Base-by-base conservation (phyloP, 2,888 invertebrate genomes). In the Pandemis cinnamomeana region DNA sequence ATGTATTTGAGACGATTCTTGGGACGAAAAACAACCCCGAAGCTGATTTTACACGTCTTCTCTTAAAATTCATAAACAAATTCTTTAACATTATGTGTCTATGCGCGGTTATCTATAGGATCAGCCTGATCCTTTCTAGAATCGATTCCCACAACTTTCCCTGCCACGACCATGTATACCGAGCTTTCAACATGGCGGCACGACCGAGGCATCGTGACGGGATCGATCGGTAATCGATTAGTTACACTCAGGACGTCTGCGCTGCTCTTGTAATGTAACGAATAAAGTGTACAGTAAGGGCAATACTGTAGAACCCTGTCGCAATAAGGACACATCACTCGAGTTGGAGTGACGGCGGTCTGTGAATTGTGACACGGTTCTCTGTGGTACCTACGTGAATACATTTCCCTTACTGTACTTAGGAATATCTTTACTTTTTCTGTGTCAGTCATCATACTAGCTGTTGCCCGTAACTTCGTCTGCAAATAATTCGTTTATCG, bases 191-290 rank as follows among this genome's bases (percentile, higher is more conserved):
- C 76, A 70, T 71, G 73, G 70, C 81, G 81, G 80, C 88, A 88
- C 87, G 86, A 86, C 74, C 36, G 70, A 69, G 64, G 27, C 72
- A 72, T 73, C 73, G 73, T 78, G 83, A 81, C 82, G 82, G 87
- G 84, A 85, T 83, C 84, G 80, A 82, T 80, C 78, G 78, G 80
- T 83, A 87, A 87, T 88, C 87, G 84, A 89, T 88, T 89, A 82
- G 89, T 79, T 80, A 83, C 85, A 87, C 84, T 82, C 80, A 76
- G 82, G 81, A 84, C 81, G 83, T 78, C 72, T 78, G 77, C 60
- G 58, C 68, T 75, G 71, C 71, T 75, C 71, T 72, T 73, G 70
- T 62, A 68, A 77, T 73, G 70, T 62, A 68, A 77, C 63, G 71
- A 72, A 72, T 72, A 72, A 68, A 73, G 27, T 36, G 27, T 36